A percentile compares a stretch with the other conserved stretches of the same genome.
phyloP scores from a whole-genome alignment of 1,140 invertebrate genomes.

The Bombus confusus region DNA sequence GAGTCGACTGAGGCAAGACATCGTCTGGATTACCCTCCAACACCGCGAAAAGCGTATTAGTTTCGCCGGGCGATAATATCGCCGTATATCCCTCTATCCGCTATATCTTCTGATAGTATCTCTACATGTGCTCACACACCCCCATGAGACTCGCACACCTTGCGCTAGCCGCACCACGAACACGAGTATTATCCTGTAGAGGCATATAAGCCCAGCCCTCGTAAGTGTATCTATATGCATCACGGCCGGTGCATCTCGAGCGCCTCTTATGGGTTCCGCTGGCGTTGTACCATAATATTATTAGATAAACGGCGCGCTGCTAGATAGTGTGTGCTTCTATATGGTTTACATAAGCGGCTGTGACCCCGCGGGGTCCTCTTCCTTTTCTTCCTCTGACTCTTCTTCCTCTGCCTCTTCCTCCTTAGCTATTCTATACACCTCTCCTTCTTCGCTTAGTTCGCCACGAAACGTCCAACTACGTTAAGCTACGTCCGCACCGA shows the following conservation, averaged over 20 bases:
- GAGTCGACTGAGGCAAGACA: not conserved
- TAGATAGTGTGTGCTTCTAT: conserved; percentile 72
- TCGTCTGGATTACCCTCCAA: conserved; percentile 19
- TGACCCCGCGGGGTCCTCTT: conserved; percentile 66
- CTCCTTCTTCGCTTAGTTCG: conserved; percentile 3
- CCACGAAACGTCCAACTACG: conserved; percentile 12
- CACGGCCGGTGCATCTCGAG: conserved; percentile 65
- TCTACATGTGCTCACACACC: conserved; percentile 64
- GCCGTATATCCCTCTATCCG: conserved; percentile 57
- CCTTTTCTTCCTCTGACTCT: conserved; percentile 61
- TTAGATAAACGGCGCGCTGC: conserved; percentile 76
- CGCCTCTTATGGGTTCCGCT: conserved; percentile 64
- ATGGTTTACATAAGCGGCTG: conserved; percentile 76
- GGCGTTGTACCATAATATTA: conserved; percentile 76
- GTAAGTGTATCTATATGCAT: conserved; percentile 51
- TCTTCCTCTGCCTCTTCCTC: conserved; percentile 41
- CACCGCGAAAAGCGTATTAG: conserved; percentile 51
- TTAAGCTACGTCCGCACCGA: not conserved
- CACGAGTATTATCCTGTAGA: conserved; percentile 34
- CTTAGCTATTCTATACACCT: not conserved
- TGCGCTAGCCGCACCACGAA: conserved; percentile 13
- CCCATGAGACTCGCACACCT: conserved; percentile 50
- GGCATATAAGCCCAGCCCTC: not conserved
- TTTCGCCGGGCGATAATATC: conserved; percentile 64
- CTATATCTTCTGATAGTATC: conserved; percentile 70